phyloP scores from a whole-genome alignment of 2,113 vertebrate species.

The Panthera tigris region DNA sequence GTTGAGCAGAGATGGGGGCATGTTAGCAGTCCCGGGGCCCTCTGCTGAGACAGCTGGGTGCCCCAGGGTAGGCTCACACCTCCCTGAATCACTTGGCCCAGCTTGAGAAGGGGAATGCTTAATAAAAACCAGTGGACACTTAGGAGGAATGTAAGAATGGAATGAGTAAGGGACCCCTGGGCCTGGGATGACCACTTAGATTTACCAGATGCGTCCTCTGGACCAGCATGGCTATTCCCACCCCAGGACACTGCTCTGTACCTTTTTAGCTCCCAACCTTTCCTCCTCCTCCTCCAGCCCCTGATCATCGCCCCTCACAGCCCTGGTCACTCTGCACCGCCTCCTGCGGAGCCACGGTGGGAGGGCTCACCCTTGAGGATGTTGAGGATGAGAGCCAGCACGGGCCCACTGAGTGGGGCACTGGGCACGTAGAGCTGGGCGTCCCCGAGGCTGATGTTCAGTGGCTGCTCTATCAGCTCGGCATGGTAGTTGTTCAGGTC shows the following conservation, averaged over 20 bases:
- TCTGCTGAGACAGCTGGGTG: background rate
- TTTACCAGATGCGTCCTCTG: background rate
- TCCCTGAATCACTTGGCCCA: background rate
- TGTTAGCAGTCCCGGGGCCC: background rate
- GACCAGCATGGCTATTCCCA: background rate
- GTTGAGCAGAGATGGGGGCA: background rate
- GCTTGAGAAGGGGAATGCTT: background rate
- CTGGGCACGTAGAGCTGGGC: conserved; percentile 88
- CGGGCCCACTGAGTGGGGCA: conserved; percentile 93
- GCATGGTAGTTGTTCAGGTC: conserved; percentile 90
- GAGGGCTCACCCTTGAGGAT: conserved; percentile 90
- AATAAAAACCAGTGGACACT: background rate
- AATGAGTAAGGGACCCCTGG: background rate
- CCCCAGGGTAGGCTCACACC: too few species aligned
- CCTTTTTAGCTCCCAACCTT: background rate
- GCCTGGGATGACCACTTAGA: background rate
- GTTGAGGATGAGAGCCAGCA: conserved; percentile 94
- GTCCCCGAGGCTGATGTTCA: conserved; percentile 86
- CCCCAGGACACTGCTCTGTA: background rate
- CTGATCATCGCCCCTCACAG: rapidly evolving
- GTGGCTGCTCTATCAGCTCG: conserved; percentile 86
- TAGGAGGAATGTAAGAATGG: background rate
- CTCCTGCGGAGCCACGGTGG: background rate
- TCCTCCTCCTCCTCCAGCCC: background rate
- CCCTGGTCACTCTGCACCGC: background rate